phyloP scores from a whole-genome alignment of 92 coral and sea anemone species.

The Paragorgia papillata region DNA sequence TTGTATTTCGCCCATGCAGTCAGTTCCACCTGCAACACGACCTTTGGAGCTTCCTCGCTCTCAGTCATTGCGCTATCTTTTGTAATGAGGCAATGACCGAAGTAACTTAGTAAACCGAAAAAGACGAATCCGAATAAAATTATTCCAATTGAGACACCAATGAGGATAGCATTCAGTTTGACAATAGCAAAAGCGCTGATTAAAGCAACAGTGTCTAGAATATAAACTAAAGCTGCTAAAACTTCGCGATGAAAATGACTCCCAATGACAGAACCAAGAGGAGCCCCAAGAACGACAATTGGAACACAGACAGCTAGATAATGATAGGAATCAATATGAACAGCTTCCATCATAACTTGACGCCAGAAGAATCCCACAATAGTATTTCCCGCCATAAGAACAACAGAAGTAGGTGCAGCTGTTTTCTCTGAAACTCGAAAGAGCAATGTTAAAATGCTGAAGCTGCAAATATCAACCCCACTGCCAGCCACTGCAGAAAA shows the following conservation, averaged over 20 bases:
- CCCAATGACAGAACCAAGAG: slow-evolving; percentile 62
- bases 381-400: slow-evolving; percentile 85
- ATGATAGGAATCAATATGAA: slow-evolving; percentile 40
- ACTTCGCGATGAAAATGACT: slow-evolving; percentile 69
- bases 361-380: slow-evolving; percentile 88
- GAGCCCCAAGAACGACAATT: slow-evolving; percentile 58
- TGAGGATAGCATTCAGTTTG: slow-evolving; percentile 56
- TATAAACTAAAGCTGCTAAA: slow-evolving; percentile 58
- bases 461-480: slow-evolving; percentile 77
- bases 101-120: slow-evolving; percentile 62
- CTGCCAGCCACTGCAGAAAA: slow-evolving; percentile 80
- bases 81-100: slow-evolving; percentile 73
- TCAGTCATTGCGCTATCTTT: slow-evolving; percentile 24
- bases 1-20: slow-evolving; percentile 40
- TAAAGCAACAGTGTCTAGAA: slow-evolving; percentile 61
- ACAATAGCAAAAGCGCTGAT: slow-evolving; percentile 64
- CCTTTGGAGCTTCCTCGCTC: slow-evolving; percentile 15
- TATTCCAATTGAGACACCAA: slow-evolving; percentile 67
- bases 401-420: slow-evolving; percentile 89
- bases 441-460: slow-evolving; percentile 75
- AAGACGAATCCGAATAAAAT: slow-evolving; percentile 69
- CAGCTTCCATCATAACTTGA: slow-evolving; percentile 40
- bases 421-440: slow-evolving; percentile 86
- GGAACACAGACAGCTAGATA: slow-evolving; percentile 57
- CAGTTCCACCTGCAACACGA: background rate